Percentiles rank a stretch among this genome's conserved stretches.
These are phyloP conservation scores for Psittacula cyanocephala DNA, from an alignment of 2,113 vertebrate species.

Conservation along the genomic window DNA sequence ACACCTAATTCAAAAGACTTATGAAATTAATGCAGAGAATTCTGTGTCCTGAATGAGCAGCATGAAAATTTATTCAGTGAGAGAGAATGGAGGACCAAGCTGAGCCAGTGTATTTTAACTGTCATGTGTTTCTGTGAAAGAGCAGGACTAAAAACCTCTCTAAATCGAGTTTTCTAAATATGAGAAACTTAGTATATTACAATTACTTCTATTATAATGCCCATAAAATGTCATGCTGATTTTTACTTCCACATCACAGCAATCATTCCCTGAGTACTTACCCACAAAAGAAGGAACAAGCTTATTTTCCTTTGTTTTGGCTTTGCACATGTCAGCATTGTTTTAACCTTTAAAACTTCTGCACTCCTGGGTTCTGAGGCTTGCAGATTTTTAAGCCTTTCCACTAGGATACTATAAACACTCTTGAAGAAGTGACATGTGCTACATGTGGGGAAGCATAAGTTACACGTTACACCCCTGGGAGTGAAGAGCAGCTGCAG, in stretches of 20 bases:
- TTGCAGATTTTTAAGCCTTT: conserved; percentile 29
- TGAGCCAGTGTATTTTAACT: neutral
- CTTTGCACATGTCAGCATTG: neutral
- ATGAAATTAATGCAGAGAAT: neutral
- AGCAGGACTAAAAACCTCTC: neutral
- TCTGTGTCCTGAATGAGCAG: neutral
- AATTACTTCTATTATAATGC: neutral
- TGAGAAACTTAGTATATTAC: neutral
- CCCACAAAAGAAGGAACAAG: neutral
- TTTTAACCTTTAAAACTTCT: conserved; percentile 24
- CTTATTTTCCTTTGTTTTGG: neutral
- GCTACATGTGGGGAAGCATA: neutral
- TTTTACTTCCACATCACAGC: neutral
- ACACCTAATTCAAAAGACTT: neutral
- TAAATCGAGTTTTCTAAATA: neutral
- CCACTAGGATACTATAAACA: neutral
- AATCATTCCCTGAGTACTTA: neutral
- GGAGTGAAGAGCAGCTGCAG: conserved; percentile 24
- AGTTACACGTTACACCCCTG: neutral
- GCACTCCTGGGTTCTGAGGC: neutral
- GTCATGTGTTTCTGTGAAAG: neutral
- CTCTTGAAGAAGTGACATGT: neutral
- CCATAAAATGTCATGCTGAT: neutral
- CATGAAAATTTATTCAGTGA: neutral
- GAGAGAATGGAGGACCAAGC: neutral